These are phyloP conservation scores for Micromussa lordhowensis DNA, from an alignment of 92 coral and sea anemone genomes.

Conservation along the genomic window DNA sequence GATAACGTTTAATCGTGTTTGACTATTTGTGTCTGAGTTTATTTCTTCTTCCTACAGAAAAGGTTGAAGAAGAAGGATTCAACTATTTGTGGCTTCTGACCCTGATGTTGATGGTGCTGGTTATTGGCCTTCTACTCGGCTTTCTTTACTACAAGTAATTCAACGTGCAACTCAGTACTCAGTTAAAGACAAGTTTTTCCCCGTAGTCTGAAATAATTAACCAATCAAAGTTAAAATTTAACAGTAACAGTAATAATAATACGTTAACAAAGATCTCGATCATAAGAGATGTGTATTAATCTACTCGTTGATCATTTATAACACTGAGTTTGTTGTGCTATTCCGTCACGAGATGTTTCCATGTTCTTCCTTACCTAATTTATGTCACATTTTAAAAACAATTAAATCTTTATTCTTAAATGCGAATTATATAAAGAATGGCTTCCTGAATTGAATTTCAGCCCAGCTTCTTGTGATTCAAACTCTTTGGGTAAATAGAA, in stretches of 20 bases:
- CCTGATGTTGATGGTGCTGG: constrained; percentile 48
- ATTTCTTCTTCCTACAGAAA: constrained; percentile 22
- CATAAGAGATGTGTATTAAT: no score
- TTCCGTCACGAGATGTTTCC: background rate
- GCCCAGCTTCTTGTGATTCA: background rate
- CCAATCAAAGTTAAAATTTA: background rate
- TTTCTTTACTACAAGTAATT: constrained; percentile 78
- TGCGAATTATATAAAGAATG: no score
- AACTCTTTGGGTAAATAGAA: no score
- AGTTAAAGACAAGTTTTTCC: background rate
- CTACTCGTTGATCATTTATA: no score
- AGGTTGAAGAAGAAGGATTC: constrained; percentile 31
- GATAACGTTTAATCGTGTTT: no score
- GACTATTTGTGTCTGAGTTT: background rate
- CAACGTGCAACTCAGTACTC: background rate
- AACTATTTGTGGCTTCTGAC: constrained; percentile 48
- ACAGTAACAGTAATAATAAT: background rate
- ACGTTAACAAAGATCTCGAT: no score
- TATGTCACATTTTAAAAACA: background rate
- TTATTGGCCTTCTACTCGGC: constrained; percentile 50
- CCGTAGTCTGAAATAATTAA: background rate
- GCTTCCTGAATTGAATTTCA: background rate
- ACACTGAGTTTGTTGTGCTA: no score
- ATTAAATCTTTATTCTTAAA: no score
- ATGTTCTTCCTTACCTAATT: background rate